phyloP scores from a whole-genome alignment of 2,113 vertebrate species.

The Aegotheles bennettii region DNA sequence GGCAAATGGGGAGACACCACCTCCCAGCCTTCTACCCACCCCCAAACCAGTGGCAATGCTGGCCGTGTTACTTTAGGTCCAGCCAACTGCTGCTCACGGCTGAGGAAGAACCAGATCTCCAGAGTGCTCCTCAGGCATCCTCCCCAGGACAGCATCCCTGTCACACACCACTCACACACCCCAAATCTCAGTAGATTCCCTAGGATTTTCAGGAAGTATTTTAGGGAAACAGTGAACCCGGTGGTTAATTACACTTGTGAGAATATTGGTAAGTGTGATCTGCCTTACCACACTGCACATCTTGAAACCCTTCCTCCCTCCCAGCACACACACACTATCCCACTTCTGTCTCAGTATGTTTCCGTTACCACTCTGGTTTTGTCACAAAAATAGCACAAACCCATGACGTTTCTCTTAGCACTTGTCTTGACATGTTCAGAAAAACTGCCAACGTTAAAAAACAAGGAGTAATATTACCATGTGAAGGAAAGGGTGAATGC shows the following conservation, averaged over 20 bases:
- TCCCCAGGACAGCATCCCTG: background rate
- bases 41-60: background rate
- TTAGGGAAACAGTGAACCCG: background rate
- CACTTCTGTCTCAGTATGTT: background rate
- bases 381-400: background rate
- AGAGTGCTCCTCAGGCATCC: background rate
- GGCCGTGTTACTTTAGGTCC: background rate
- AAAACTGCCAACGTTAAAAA: background rate
- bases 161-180: background rate
- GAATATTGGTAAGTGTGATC: background rate
- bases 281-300: background rate
- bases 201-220: background rate
- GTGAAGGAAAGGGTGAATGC: background rate
- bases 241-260: background rate
- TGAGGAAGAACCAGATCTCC: background rate
- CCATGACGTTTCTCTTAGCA: background rate
- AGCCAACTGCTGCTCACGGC: background rate
- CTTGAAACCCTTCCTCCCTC: background rate
- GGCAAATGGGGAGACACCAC: background rate
- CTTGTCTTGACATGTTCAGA: background rate
- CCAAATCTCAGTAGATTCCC: background rate
- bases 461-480: background rate
- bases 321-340: background rate
- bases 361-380: background rate
- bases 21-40: background rate